Percentiles rank a stretch among this genome's conserved stretches.
Conservation (phyloP, 2,113 vertebrate genomes). For the Gymnocephalus cernua region DNA sequence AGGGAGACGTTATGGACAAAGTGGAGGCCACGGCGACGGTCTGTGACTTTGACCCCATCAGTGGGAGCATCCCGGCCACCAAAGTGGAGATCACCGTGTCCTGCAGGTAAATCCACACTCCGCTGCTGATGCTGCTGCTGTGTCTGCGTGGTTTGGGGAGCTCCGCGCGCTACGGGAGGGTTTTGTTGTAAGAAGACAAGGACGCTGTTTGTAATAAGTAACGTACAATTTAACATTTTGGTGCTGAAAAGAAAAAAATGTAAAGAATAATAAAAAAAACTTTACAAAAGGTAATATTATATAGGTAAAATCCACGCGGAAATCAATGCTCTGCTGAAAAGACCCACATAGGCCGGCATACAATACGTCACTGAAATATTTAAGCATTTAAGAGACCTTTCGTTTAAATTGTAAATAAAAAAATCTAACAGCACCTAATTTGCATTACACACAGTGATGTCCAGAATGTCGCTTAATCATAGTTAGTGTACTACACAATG, state of each 20-base stretch:
- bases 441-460: not conserved
- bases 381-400: not conserved
- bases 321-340: not conserved
- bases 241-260: not conserved
- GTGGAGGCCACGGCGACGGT: slow-evolving; percentile 89
- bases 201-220: not conserved
- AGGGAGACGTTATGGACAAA: slow-evolving; percentile 90
- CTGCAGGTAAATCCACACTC: slow-evolving; percentile 86
- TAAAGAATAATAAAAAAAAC: not conserved
- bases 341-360: not conserved
- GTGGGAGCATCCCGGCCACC: slow-evolving; percentile 92
- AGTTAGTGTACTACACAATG: not conserved
- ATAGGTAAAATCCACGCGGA: not conserved
- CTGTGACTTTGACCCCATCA: slow-evolving; percentile 89
- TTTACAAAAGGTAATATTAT: not conserved
- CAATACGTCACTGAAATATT: not conserved
- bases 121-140: slow-evolving; percentile 6
- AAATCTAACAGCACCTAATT: not conserved
- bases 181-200: not conserved
- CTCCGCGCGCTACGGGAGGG: slow-evolving; percentile 33
- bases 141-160: slow-evolving; percentile 28
- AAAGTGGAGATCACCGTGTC: slow-evolving; percentile 97
- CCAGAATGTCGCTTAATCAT: not conserved
- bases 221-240: not conserved
- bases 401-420: not conserved